These are phyloP conservation scores for Cyclura pinguis DNA, from an alignment of 2,797 vertebrate species.

Conservation along the genomic window DNA sequence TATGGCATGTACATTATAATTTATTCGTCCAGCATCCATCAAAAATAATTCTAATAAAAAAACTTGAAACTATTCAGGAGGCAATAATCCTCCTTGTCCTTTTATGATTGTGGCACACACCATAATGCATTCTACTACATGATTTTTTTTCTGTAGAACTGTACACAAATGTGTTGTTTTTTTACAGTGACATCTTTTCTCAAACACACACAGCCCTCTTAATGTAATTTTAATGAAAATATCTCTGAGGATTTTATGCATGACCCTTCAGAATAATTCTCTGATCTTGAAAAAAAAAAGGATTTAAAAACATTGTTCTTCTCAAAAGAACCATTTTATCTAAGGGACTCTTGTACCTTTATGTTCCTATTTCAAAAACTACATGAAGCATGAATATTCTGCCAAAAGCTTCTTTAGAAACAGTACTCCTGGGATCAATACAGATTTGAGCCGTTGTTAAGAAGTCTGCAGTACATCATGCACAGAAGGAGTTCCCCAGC, in stretches of 20 bases:
- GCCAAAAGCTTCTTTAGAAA: constrained; percentile 4
- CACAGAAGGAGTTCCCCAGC: not conserved
- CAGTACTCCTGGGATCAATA: constrained; percentile 22
- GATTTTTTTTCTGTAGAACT: constrained; percentile 30
- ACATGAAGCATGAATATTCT: not conserved
- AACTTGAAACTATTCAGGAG: not conserved
- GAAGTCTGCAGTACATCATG: not conserved
- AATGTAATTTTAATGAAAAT: constrained; percentile 59
- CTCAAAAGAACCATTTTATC: constrained; percentile 32
- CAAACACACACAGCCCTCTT: constrained; percentile 1
- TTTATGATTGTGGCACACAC: not conserved
- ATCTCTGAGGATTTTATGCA: constrained; percentile 42
- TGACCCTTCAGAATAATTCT: constrained; percentile 47
- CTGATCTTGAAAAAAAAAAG: not conserved
- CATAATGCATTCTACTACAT: not conserved
- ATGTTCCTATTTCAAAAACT: constrained; percentile 48
- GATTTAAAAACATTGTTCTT: not conserved
- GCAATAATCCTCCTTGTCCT: not conserved
- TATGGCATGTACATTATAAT: not conserved
- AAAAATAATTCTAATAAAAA: not conserved
- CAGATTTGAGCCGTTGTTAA: constrained; percentile 12
- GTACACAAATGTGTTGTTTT: constrained; percentile 16
- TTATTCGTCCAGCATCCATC: not conserved
- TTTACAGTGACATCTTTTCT: constrained; percentile 41
- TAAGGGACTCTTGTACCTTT: constrained; percentile 44